Percentiles rank a stretch among this genome's conserved stretches.
These are phyloP conservation scores for Anastrepha obliqua DNA, from an alignment of 1,140 invertebrate species.

Conservation along the genomic window DNA sequence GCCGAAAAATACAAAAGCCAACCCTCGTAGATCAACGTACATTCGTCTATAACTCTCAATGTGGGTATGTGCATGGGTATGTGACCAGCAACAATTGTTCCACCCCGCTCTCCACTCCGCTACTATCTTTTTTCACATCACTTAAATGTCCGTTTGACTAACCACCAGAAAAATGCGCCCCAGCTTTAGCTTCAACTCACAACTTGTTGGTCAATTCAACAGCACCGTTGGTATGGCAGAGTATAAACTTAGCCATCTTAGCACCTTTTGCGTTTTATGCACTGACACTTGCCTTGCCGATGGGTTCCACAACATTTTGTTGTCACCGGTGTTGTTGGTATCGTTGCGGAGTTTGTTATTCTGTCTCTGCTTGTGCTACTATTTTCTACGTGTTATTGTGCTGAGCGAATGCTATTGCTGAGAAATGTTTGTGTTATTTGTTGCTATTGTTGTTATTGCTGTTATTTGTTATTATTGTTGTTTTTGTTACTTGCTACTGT, in stretches of 20 bases:
- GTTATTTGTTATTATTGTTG: neutral
- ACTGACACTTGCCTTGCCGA: conserved; percentile 29
- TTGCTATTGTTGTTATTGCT: too few species aligned
- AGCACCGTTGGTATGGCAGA: neutral
- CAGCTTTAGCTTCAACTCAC: neutral
- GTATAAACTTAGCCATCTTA: conserved; percentile 7
- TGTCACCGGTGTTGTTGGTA: neutral
- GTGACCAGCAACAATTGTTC: too few species aligned
- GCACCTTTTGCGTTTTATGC: conserved; percentile 17
- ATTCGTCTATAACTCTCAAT: too few species aligned
- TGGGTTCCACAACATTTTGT: conserved; percentile 40
- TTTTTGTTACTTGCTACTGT: conserved; percentile 18
- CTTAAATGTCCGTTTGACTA: too few species aligned
- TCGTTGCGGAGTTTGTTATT: neutral
- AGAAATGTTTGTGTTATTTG: neutral
- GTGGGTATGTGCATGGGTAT: too few species aligned
- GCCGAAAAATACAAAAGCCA: too few species aligned
- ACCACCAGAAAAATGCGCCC: too few species aligned
- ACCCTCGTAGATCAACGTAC: too few species aligned
- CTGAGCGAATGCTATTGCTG: conserved; percentile 27
- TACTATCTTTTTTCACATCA: too few species aligned
- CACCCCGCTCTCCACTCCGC: too few species aligned
- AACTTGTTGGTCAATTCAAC: neutral
- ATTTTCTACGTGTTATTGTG: neutral
- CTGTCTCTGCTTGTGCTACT: neutral